Percentiles rank a stretch among this genome's conserved stretches.
Conservation (phyloP, 2,797 vertebrate species). For the Mico argentatus region DNA sequence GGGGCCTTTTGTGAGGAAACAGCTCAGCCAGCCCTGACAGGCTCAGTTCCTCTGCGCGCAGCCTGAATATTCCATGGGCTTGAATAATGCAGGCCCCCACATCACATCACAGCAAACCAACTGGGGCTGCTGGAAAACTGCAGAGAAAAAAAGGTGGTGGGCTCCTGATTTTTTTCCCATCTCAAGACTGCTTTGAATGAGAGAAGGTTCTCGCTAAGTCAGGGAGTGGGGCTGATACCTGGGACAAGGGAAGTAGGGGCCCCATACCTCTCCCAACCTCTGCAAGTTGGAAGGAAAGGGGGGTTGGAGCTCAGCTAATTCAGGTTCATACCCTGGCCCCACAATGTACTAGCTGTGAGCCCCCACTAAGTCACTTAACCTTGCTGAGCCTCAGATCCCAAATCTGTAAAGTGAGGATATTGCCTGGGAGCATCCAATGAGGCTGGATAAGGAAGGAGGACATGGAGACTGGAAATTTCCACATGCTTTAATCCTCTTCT, state of each 20-base stretch:
- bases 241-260: background rate
- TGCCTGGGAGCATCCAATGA: background rate
- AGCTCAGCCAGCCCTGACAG: constrained; percentile 34
- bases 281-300: background rate
- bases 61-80: constrained; percentile 72
- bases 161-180: rapidly evolving
- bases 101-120: background rate
- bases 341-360: background rate
- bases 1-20: constrained; percentile 23
- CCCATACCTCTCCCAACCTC: rapidly evolving
- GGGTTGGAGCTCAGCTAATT: background rate
- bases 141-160: background rate
- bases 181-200: rapidly evolving
- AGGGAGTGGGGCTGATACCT: rapidly evolving
- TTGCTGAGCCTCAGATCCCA: background rate
- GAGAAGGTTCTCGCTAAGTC: rapidly evolving
- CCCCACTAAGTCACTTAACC: no score
- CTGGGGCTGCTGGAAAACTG: background rate
- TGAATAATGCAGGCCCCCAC: constrained; percentile 70
- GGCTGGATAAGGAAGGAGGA: background rate
- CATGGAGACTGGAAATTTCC: no score
- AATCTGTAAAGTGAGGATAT: background rate
- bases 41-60: constrained; percentile 9
- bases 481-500: rapidly evolving
- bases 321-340: background rate